Evolutionary conservation across 2,113 vertebrate genomes (phyloP), one percentile per base, ranked within the genome.

Genomic region (Calypte anna): DNA sequence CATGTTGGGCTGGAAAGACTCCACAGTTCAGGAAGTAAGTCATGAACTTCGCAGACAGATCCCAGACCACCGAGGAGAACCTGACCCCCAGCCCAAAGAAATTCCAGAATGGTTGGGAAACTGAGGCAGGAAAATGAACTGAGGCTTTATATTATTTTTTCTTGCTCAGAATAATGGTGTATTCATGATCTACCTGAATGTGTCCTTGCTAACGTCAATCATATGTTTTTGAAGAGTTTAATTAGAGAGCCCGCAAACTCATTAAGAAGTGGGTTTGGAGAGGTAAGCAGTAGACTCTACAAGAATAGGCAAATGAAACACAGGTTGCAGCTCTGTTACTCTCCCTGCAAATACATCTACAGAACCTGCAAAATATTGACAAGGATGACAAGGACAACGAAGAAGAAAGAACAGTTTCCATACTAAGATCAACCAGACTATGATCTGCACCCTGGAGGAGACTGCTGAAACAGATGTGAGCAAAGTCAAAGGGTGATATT

Each of bases 91-190:
- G 92, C 33, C 83, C 80, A 78, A 86, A 72, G 83, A 93, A 92
- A 95, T 91, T 92, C 86, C 90, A 94, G 61, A 83, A 84, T 28
- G 53, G 69, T 81, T 88, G 94, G 88, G 95, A 96, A 96, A 96
- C 96, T 96, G 96, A 96, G 96, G 96, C 92, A 96, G 83, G 43
- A 68, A 93, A 96, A 95, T 50, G 53, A 96, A 92, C 57, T 50
- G 57, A 91, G 61, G 64, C 76, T 86, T 90, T 82, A 67, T 66
- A 67, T 66, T 83, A 67, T 75, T 88, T 93, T 90, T 81, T 88
- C 83, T 94, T 93, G 77, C 76, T 82, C 77, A 93, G 83, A 69
- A 94, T 86, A 94, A 86, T 84, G 50, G 61, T 57, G 28, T 86
- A 92, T 93, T 93, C 91, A 93, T 91, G 80, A 94, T 81, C 31